phyloP scores from a whole-genome alignment of 2,888 invertebrate species.

The Chouioia cunea region DNA sequence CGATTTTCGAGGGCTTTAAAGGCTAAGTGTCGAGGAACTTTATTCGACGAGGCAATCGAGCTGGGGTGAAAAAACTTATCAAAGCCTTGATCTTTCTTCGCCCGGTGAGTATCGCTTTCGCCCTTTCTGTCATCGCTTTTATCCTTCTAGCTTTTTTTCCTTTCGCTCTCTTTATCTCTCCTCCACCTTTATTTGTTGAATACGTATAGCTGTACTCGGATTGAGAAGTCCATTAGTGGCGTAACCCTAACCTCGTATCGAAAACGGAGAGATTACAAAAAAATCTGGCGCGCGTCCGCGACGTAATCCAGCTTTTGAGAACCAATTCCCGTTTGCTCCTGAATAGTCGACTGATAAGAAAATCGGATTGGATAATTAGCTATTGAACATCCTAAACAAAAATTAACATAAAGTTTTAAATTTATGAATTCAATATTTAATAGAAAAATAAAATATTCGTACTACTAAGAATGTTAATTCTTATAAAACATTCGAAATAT shows the following conservation, averaged over 20 bases:
- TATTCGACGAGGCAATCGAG: slow-evolving; percentile 40
- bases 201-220: neutral
- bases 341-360: too few relatives aligned
- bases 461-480: too few relatives aligned
- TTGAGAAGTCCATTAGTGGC: slow-evolving; percentile 37
- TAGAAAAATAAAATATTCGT: too few relatives aligned
- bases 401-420: too few relatives aligned
- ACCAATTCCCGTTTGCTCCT: neutral
- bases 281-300: too few relatives aligned
- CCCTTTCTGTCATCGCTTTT: slow-evolving; percentile 21
- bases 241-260: slow-evolving; percentile 30
- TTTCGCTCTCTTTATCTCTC: slow-evolving; percentile 15
- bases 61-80: slow-evolving; percentile 35
- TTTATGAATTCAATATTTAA: too few relatives aligned
- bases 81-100: slow-evolving; percentile 32
- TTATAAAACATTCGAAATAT: too few relatives aligned
- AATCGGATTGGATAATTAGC: too few relatives aligned
- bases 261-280: slow-evolving; percentile 18
- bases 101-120: slow-evolving; percentile 33
- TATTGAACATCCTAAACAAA: too few relatives aligned
- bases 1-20: slow-evolving; percentile 28
- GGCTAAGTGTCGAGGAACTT: slow-evolving; percentile 37
- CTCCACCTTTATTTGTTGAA: slow-evolving; percentile 19
- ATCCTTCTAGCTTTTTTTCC: slow-evolving; percentile 11
- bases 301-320: slow-evolving; percentile 7